phyloP scores from a whole-genome alignment of 2,113 vertebrate genomes.

The Benitochromis conjunctus region DNA sequence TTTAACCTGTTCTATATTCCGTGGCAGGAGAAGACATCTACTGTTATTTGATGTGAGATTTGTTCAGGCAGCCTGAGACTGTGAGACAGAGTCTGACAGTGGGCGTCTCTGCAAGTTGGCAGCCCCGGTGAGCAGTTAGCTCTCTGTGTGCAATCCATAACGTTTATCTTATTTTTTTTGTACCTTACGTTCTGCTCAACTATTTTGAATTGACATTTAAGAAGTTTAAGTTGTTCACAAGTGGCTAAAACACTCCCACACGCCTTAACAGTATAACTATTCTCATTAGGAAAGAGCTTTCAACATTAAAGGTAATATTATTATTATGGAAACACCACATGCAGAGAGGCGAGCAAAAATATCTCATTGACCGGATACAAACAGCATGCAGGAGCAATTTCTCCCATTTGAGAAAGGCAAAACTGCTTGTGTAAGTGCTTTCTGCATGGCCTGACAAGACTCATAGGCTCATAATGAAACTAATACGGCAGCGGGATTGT shows the following conservation, averaged over 20 bases:
- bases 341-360: neutral
- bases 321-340: neutral
- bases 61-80: neutral
- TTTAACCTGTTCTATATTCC: neutral
- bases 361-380: neutral
- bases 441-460: conserved; percentile 23
- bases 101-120: neutral
- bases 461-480: conserved; percentile 35
- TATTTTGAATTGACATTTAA: neutral
- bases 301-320: neutral
- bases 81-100: neutral
- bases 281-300: neutral
- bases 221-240: neutral
- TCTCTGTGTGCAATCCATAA: neutral
- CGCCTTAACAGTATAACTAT: neutral
- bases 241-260: neutral
- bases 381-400: neutral
- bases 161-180: neutral
- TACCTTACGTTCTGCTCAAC: neutral
- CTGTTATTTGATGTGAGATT: neutral
- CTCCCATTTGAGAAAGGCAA: neutral
- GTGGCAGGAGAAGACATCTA: neutral
- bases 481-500: conserved; percentile 26
- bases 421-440: conserved; percentile 37
- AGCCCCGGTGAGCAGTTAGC: neutral